Evolutionary conservation across 2,888 invertebrate species (phyloP).

Genomic region (Agapostemon virescens): DNA sequence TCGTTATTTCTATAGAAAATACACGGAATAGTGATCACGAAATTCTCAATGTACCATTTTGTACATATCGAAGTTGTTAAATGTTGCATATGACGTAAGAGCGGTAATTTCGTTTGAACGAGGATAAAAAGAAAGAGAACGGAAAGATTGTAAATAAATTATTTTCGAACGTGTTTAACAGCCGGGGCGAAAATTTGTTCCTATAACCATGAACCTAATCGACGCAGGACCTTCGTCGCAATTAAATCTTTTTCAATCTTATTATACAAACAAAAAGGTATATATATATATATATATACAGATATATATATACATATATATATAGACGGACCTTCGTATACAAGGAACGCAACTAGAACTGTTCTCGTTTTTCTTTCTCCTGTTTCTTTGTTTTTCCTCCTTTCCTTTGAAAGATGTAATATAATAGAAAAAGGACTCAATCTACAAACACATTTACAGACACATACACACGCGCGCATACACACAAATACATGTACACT

Average conservation of each 20-base stretch:
- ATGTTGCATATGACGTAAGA: constrained; percentile 1
- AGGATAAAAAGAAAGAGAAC: neutral
- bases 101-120: constrained; percentile 13
- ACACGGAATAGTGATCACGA: neutral
- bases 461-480: neutral
- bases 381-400: neutral
- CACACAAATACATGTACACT: neutral
- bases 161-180: constrained; percentile 10
- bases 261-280: constrained; percentile 19
- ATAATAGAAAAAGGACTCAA: constrained; percentile 11
- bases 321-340: constrained; percentile 24
- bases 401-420: constrained; percentile 24
- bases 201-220: constrained; percentile 29
- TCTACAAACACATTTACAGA: constrained; percentile 15
- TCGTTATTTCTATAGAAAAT: neutral
- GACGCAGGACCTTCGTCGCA: constrained; percentile 48
- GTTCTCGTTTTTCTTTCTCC: constrained; percentile 3
- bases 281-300: neutral
- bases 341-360: constrained; percentile 27
- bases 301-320: neutral
- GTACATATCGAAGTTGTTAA: constrained; percentile 9
- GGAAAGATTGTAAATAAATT: neutral
- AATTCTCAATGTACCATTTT: constrained; percentile 11
- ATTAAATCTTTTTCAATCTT: constrained; percentile 31
- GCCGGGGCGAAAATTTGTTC: constrained; percentile 29